Base-by-base conservation (phyloP, 2,113 vertebrate species). In the Ptyas mucosa region DNA sequence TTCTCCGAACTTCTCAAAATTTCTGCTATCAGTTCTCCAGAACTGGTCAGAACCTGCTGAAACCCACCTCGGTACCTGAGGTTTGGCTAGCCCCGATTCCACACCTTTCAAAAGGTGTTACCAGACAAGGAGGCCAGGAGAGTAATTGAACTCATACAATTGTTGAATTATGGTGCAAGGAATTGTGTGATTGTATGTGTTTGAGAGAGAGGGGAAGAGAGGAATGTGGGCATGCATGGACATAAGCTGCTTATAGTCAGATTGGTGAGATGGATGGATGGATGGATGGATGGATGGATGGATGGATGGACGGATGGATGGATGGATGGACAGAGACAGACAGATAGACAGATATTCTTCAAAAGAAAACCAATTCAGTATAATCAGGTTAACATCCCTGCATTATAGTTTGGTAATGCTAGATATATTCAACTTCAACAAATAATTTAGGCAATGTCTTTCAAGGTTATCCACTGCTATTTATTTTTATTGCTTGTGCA, bases 401-500 rank as follows among this genome's bases (percentile, higher is more conserved):
- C 21, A 89, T 85, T 46, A 85, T 39, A 58, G 11, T 58, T 85
- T 86, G 29, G 51, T 51, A 90, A 86, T 18, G 12, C 55, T 69
- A 8, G 21, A 54, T 9, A 85, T 10, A 39, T 75, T 88, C n/a
- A 58, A 55, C 61, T 81, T n/a, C 52, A 89, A 86, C 3, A 86
- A 51, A 18, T 26, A 29, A 69, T 54, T 4, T 8, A 69, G 75
- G 6, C 11, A 69, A 51, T 69, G 4, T 52, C n/a, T 86, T 53
- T 87, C 43, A 81, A 52, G 6, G 58, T 94, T 87, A 92, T n/a
- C n/a, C n/a, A 43, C 90, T 91, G 12, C 81, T 49, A 81, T 94
- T 92, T 90, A 23, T 92, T 90, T 90, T 90, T 85, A 90, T 75
- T 88, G 53, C 61, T 69, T 69, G 51, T 81, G 26, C 20, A 55